Base-by-base conservation (phyloP, 2,113 vertebrate genomes). In the Sapajus apella region DNA sequence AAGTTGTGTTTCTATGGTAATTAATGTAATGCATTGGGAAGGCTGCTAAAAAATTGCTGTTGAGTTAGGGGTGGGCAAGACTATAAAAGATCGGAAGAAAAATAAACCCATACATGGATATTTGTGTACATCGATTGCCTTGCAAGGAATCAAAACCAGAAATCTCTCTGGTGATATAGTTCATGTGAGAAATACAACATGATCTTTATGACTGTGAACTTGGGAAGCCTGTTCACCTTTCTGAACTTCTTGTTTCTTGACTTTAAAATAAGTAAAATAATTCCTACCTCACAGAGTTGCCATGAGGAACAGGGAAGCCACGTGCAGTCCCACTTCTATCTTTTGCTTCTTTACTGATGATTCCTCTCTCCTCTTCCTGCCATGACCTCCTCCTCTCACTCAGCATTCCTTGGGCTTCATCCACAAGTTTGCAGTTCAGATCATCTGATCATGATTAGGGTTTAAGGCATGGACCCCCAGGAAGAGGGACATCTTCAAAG, bases 1-100 rank as follows among this genome's bases (percentile, higher is more conserved):
- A 96, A 90, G 80, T 85, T 95, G 70, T 37, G 77, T 96, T 97
- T 97, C 96, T 97, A 85, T 92, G 90, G 91, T 90, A 97, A 96
- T 96, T 97, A 96, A 96, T 94, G 97, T 81, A 84, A 97, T 86
- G 81, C 81, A 84, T 96, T 72, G 91, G 72, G 95, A 90, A 88
- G 84, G 50, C 77, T 79, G 90, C 66, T 94, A 81, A 96, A 96
- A 96, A 94, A 52, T 77, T 86, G 70, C 58, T 73, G 14, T 95
- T 83, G 92, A 92, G 83, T 94, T 87, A 50, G 81, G 68, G 92
- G 25, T 85, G 52, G 90, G 72, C 35, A 81, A 77, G 81, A 77
- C 76, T 58, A 72, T 32, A 87, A 66, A 87, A 94, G 87, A 95
- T 64, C 35, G 30, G 58, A 80, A n/a, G 68, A 25, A 55, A 83